phyloP scores from a whole-genome alignment of 2,888 invertebrate genomes.

The Dryocosmus kuriphilus region DNA sequence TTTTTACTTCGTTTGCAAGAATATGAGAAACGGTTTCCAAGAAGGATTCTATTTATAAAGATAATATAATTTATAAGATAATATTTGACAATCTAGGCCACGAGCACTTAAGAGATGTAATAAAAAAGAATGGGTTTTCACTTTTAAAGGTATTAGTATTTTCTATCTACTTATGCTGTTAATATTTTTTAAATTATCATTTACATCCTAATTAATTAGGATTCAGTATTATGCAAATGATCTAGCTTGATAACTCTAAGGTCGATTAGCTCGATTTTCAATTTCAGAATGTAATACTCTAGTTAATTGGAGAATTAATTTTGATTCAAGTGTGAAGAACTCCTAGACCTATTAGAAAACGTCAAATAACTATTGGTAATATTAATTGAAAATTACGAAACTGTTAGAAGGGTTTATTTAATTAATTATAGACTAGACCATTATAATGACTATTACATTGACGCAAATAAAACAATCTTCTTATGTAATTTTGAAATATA shows the following conservation, averaged over 20 bases:
- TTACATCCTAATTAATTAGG: background rate
- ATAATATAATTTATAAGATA: no score
- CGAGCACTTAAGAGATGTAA: no score
- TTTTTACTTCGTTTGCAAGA: no score
- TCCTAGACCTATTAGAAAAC: background rate
- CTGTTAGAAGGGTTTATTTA: background rate
- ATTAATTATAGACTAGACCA: background rate
- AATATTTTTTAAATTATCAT: no score
- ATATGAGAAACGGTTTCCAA: no score
- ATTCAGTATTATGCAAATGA: background rate
- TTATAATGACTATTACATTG: background rate
- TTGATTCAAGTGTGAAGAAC: background rate
- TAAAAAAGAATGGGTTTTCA: no score
- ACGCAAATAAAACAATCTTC: background rate
- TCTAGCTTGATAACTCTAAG: background rate
- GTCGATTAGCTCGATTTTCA: background rate
- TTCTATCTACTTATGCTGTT: no score
- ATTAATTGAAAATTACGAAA: conserved; percentile 1
- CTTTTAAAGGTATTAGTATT: no score
- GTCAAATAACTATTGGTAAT: background rate
- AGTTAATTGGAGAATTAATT: background rate
- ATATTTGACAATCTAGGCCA: no score
- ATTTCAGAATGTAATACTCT: background rate
- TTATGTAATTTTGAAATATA: background rate
- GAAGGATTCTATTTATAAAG: no score